Evolutionary conservation across 2,113 vertebrate genomes (phyloP), one percentile per base, ranked within the genome.

Genomic region (Chaetura pelagica): DNA sequence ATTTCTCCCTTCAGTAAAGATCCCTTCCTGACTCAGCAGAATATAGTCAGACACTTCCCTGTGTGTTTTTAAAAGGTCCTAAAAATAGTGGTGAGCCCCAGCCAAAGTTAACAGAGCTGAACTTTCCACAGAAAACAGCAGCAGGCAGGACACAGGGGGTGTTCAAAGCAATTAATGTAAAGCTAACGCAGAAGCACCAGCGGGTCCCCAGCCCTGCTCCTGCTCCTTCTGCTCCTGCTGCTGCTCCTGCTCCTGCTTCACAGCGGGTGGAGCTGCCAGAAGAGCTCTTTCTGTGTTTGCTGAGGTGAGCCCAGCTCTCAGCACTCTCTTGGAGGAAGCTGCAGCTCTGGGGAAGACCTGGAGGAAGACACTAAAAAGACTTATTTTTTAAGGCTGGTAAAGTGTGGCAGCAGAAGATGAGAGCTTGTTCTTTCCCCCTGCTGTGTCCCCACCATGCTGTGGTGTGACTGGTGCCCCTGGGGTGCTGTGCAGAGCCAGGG

Each of bases 81-180:
- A 97, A 97, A 97, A 97, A 96, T 97, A 97, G 97, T 35, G n/a
- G 51, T 17, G 17, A 83, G 69, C 67, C 54, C 35, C 75, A 40
- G 97, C 95, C 97, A 97, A 96, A 96, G 92, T 96, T 95, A 97
- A 97, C 93, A 97, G 96, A 93, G 90, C 94, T 96, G 97, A 96
- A 95, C 94, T 97, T 97, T 97, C 96, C 92, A 93, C 97, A 96
- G 97, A 97, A 97, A 96, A 92, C 94, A 95, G 92, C 94, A 92
- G 76, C 42, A 3, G 75, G 66, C 92, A 81, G 92, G 92, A 87
- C 76, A 73, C 32, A 34, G 78, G 69, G 93, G 94, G 91, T 91
- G 79, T 74, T 76, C 84, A 64, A 80, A 95, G 95, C 90, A 91
- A 82, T 93, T 91, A 93, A 91, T 90, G 83, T 92, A 63, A 95